Evolutionary conservation across 2,888 invertebrate species (phyloP).

Genomic region (Noctua comes): DNA sequence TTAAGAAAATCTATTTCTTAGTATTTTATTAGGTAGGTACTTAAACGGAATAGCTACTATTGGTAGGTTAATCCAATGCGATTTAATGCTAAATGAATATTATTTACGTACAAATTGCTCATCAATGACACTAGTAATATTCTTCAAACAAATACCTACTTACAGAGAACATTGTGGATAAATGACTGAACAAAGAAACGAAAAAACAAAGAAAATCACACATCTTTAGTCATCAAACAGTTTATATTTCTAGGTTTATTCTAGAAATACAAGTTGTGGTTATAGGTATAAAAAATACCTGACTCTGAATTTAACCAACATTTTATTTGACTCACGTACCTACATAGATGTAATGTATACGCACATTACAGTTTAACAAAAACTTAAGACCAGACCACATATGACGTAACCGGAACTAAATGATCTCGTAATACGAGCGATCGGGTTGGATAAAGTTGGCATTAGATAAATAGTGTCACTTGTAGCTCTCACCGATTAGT

Average conservation of each 20-base stretch:
- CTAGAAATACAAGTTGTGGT: background rate
- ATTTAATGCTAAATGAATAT: slow-evolving; percentile 27
- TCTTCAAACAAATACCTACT: slow-evolving; percentile 30
- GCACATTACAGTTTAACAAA: slow-evolving; percentile 5
- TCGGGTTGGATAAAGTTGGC: slow-evolving; percentile 54
- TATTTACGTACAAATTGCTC: slow-evolving; percentile 46
- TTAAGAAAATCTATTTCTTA: background rate
- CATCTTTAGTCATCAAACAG: background rate
- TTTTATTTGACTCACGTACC: slow-evolving; percentile 47
- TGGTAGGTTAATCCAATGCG: slow-evolving; percentile 20
- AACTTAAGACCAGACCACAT: slow-evolving; percentile 46
- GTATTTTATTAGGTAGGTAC: background rate
- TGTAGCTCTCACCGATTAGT: slow-evolving; percentile 64
- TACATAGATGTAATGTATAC: background rate
- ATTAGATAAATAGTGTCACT: slow-evolving; percentile 67
- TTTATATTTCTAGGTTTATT: background rate
- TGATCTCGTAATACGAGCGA: slow-evolving; percentile 57
- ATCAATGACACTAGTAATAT: slow-evolving; percentile 31
- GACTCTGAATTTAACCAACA: slow-evolving; percentile 17
- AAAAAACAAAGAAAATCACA: slow-evolving; percentile 15
- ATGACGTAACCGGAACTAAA: slow-evolving; percentile 65
- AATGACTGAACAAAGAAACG: slow-evolving; percentile 28
- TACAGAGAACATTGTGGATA: background rate
- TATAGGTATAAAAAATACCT: slow-evolving; percentile 13
- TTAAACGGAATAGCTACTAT: background rate